phyloP scores from a whole-genome alignment of 2,888 invertebrate genomes.

The Ceramica pisi region DNA sequence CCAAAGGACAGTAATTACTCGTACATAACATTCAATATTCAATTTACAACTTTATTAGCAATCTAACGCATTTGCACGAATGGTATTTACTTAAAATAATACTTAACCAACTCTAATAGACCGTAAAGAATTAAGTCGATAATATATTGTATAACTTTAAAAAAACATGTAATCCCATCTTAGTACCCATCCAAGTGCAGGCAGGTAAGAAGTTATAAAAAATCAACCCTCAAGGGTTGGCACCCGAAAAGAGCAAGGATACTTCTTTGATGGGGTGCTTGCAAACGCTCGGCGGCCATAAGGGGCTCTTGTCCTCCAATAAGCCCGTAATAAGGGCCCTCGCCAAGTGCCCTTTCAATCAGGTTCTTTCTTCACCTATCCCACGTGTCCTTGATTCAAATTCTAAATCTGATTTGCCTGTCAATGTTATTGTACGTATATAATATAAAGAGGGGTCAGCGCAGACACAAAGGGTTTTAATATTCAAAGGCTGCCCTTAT shows the following conservation, averaged over 20 bases:
- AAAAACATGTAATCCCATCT: constrained; percentile 74
- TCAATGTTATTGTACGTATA: constrained; percentile 81
- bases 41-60: constrained; percentile 31
- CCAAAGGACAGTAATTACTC: constrained; percentile 21
- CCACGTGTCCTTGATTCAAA: constrained; percentile 88
- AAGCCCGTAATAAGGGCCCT: constrained; percentile 86
- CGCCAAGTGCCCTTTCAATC: constrained; percentile 82
- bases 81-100: constrained; percentile 50
- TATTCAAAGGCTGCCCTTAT: constrained; percentile 83
- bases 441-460: constrained; percentile 84
- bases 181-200: constrained; percentile 64
- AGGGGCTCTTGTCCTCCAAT: constrained; percentile 86
- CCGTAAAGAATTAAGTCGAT: constrained; percentile 41
- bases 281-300: constrained; percentile 71
- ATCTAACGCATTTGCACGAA: constrained; percentile 22
- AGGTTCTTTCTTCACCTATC: constrained; percentile 82
- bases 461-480: constrained; percentile 76
- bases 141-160: constrained; percentile 63
- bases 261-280: constrained; percentile 82
- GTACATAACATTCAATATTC: constrained; percentile 20
- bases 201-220: constrained; percentile 80
- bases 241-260: constrained; percentile 88
- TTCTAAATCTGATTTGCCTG: constrained; percentile 85
- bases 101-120: constrained; percentile 60
- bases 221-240: constrained; percentile 78